These are phyloP conservation scores for Eidolon helvum DNA, from an alignment of 2,113 vertebrate genomes.

Conservation along the genomic window DNA sequence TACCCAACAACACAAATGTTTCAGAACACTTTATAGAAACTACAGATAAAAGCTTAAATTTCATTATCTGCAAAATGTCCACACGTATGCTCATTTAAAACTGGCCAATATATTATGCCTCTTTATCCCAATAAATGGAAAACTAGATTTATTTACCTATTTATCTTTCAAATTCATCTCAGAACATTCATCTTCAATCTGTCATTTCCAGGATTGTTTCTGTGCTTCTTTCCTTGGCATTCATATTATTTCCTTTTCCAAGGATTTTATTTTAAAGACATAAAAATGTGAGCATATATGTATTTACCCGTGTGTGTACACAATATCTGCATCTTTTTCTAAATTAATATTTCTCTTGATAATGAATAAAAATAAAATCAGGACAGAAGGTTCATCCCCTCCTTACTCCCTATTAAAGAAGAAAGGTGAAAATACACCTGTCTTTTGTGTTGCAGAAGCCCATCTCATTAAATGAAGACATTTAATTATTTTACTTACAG, in stretches of 20 bases:
- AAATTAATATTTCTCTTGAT: slow-evolving; percentile 29
- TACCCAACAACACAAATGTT: not conserved
- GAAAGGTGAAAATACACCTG: not conserved
- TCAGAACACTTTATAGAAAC: slow-evolving; percentile 23
- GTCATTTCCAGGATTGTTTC: not conserved
- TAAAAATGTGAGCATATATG: not conserved
- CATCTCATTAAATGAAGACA: slow-evolving; percentile 16
- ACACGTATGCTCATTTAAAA: slow-evolving; percentile 13
- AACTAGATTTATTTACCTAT: not conserved
- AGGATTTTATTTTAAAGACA: slow-evolving; percentile 26
- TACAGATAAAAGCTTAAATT: slow-evolving; percentile 36
- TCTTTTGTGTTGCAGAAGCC: not conserved
- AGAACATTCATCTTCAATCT: slow-evolving; percentile 19
- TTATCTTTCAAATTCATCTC: slow-evolving; percentile 30
- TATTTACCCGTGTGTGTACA: not conserved
- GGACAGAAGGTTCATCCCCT: not conserved
- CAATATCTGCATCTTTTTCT: not conserved
- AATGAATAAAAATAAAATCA: slow-evolving; percentile 36
- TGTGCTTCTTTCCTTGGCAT: not conserved
- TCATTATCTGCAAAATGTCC: not conserved
- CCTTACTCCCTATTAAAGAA: not conserved
- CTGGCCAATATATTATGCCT: not conserved
- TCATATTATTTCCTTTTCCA: slow-evolving; percentile 3
- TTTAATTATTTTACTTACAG: slow-evolving; percentile 56
- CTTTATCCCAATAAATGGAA: not conserved